Evolutionary conservation across 2,888 invertebrate species (phyloP), one percentile per base, ranked within the genome.

Genomic region (Pteria penguin): DNA sequence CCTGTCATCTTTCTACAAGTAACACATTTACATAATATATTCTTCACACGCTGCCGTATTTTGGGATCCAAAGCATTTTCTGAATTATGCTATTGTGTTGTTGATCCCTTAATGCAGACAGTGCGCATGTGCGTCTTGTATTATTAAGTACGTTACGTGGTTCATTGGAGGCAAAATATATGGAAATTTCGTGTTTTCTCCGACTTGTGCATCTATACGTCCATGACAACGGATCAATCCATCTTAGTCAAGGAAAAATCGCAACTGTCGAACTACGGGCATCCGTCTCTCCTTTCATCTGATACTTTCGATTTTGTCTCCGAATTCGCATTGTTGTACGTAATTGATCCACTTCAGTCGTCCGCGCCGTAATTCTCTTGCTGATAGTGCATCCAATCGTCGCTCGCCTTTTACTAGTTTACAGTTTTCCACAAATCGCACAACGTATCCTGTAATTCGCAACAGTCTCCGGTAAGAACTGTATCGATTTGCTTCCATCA

Each of bases 31-130:
- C 74, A 70, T 4, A 76, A 14, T 45, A 68, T 31, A n/a, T n/a
- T n/a, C n/a, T n/a, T n/a, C n/a, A n/a, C n/a, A 1, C 14, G 18
- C 32, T 32, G 24, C 75, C 18, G n/a, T 71, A 69, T n/a, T 32
- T 32, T n/a, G 69, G 69, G 24, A 79, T 78, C 77, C 81, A 81
- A 27, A 61, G 78, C 33, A 61, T 72, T 52, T 79, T 75, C 31
- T 78, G 61, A 5, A 81, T 22, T 14, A 66, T 22, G 26, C 75
- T 70, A 22, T 71, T 61, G n/a, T n/a, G n/a, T 0, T 32, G 22
- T 52, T 54, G n/a, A 36, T 2, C 1, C 78, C 78, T 29, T 72
- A 45, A 66, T 78, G 78, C 11, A 70, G 57, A 27, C 33, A 54
- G 26, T 52, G 52, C n/a, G 33, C 24, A 32, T 80, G 80, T 11